Conservation (phyloP, 2,113 vertebrate species). For the Scolopax mira region DNA sequence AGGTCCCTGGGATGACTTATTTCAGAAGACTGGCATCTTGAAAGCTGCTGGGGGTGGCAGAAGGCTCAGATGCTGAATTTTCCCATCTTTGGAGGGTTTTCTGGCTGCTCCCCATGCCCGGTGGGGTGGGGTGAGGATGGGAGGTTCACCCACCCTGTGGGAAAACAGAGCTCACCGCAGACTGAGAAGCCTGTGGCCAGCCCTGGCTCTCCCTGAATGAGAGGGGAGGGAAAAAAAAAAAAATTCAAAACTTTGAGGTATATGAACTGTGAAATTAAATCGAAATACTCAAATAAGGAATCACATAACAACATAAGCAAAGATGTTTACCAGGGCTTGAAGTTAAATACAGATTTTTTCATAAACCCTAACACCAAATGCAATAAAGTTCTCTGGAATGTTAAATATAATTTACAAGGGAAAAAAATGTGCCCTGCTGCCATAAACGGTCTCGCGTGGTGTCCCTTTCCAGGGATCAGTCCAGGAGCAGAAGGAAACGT, state of each 20-base stretch:
- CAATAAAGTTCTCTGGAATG: conserved; percentile 78
- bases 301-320: conserved; percentile 77
- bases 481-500: neutral
- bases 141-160: neutral
- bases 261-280: conserved; percentile 86
- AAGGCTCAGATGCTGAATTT: neutral
- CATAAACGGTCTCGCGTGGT: neutral
- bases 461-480: neutral
- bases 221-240: conserved; percentile 12
- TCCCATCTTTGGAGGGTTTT: neutral
- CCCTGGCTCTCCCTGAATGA: conserved; percentile 18
- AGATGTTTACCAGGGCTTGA: conserved; percentile 84
- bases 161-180: neutral
- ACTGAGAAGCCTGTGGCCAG: neutral
- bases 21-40: neutral
- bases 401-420: conserved; percentile 78
- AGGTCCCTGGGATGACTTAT: neutral
- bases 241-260: conserved; percentile 79
- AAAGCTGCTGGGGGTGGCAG: neutral
- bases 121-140: neutral
- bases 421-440: conserved; percentile 41
- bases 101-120: neutral
- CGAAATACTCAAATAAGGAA: conserved; percentile 81
- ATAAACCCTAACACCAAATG: conserved; percentile 74
- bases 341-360: conserved; percentile 84